Evolutionary conservation across 2,797 vertebrate genomes (phyloP), one percentile per base, ranked within the genome.

Genomic region (Vireo griseus): DNA sequence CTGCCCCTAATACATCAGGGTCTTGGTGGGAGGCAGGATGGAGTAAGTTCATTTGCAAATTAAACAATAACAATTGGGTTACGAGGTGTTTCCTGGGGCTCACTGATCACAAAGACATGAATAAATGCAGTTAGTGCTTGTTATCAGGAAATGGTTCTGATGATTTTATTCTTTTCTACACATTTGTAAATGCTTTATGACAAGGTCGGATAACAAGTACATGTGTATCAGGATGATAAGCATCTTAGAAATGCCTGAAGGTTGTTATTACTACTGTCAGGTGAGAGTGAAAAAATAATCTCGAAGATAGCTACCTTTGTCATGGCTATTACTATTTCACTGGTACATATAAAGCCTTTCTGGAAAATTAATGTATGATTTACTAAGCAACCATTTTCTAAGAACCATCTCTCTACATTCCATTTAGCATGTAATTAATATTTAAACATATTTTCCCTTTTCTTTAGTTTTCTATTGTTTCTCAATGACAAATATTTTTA

Each of bases 401-500:
- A 74, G 78, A 81, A 78, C 48, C 82, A 63, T 50, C 59, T 92
- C 39, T 89, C 78, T 65, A 37, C 31, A 58, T 94, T 91, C 65
- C 12, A 72, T 87, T 95, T 78, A 91, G 61, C n/a, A 55, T 68
- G 54, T 45, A 96, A 92, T 92, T 93, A 96, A 97, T 96, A 93
- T 95, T 96, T 96, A 89, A 95, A 68, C 6, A 55, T 54, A 37
- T 85, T 92, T 88, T 85, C 28, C 25, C 7, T 79, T 37, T 52
- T 90, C 52, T 74, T 81, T 85, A 79, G 78, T 92, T 95, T 82
- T 87, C 20, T 47, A 80, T 93, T 93, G 50, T 94, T 96, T 95
- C 88, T 91, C 68, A 92, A 95, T 89, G 63, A 71, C 80, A 96
- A 95, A 94, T 95, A 93, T 87, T 95, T 95, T 88, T 86, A 83